phyloP scores from a whole-genome alignment of 2,888 invertebrate species.

The Amiota minor region DNA sequence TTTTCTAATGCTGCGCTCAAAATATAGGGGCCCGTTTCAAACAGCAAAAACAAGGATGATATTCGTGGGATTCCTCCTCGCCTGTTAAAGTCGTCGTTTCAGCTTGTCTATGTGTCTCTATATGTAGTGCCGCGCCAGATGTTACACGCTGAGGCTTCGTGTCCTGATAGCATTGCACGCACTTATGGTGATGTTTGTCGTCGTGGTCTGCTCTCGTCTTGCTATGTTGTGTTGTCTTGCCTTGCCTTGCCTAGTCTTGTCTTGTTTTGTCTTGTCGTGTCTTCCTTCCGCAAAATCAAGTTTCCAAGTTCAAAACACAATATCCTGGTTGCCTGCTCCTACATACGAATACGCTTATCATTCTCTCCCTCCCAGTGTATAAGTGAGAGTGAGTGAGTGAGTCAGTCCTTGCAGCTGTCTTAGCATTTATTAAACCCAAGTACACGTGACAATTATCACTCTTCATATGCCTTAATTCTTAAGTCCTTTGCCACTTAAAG shows the following conservation, averaged over 20 bases:
- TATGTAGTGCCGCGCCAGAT: constrained; percentile 55
- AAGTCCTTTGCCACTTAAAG: constrained; percentile 22
- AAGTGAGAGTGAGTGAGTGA: too few relatives aligned
- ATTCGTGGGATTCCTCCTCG: constrained; percentile 12
- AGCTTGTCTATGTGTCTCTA: constrained; percentile 23
- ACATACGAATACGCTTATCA: too few relatives aligned
- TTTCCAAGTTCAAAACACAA: constrained; percentile 61
- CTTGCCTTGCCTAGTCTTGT: neutral
- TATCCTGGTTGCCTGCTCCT: neutral
- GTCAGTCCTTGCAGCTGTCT: neutral
- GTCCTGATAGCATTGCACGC: constrained; percentile 20
- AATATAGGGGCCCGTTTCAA: constrained; percentile 56
- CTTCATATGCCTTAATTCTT: constrained; percentile 19
- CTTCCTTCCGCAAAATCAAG: constrained; percentile 59
- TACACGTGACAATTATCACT: constrained; percentile 52
- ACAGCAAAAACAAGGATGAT: too few relatives aligned
- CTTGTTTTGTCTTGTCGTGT: constrained; percentile 27
- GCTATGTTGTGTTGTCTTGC: constrained; percentile 33
- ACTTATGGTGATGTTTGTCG: neutral
- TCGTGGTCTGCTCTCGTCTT: constrained; percentile 22
- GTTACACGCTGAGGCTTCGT: constrained; percentile 50
- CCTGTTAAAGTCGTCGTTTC: constrained; percentile 30
- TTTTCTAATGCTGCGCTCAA: constrained; percentile 18
- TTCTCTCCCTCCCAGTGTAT: too few relatives aligned
- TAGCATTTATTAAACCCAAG: neutral